phyloP scores from a whole-genome alignment of 2,797 vertebrate genomes.

The Okamejei kenojei region DNA sequence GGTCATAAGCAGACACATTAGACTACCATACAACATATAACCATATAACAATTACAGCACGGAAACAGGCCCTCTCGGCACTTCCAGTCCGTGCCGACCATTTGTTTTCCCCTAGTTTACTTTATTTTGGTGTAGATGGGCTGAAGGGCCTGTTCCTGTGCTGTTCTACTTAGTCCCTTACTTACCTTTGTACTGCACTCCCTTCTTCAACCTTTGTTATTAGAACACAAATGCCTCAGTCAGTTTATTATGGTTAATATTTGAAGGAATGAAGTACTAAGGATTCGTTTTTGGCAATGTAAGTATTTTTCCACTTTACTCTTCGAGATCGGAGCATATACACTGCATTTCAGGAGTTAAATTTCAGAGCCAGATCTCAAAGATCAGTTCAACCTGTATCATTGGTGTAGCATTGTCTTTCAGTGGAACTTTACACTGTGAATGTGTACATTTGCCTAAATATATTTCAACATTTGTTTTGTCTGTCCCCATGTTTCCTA shows the following conservation, averaged over 20 bases:
- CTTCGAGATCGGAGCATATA: background rate
- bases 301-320: background rate
- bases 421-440: background rate
- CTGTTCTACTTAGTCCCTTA: background rate
- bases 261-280: background rate
- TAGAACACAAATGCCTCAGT: background rate
- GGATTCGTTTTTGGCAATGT: background rate
- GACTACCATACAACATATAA: too few relatives aligned
- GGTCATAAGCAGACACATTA: too few relatives aligned
- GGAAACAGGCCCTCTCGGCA: too few relatives aligned
- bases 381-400: background rate
- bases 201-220: background rate
- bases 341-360: background rate
- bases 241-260: background rate
- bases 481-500: background rate
- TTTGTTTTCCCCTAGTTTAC: too few relatives aligned
- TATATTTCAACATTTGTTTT: background rate
- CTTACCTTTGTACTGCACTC: background rate
- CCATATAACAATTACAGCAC: too few relatives aligned
- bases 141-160: too few relatives aligned
- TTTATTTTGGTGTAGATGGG: too few relatives aligned
- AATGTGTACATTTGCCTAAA: background rate
- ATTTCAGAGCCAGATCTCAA: background rate
- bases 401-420: background rate
- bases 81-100: too few relatives aligned